Base-by-base conservation (phyloP, 2,113 vertebrate genomes). In the Pungitius pungitius region DNA sequence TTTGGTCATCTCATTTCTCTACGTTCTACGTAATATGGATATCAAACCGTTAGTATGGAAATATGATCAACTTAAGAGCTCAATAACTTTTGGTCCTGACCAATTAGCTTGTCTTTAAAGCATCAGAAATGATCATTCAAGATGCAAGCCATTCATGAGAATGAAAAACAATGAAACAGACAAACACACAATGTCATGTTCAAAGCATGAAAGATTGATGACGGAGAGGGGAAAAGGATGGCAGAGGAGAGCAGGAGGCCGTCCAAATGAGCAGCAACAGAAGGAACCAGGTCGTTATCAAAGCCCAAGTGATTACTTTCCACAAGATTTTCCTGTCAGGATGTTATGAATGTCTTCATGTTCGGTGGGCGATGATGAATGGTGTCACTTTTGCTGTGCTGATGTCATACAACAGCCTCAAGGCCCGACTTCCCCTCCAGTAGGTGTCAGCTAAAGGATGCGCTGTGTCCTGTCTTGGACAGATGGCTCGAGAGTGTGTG, bases 281-380 rank as follows among this genome's bases (percentile, higher is more conserved):
- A 75, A 90, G 89, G 92, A 90, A 93, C 82, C 67, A 77, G 94
- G 87, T 93, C 93, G 93, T 92, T 96, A 96, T 96, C 95, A 96
- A 95, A 96, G 95, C 88, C 91, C 87, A 90, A 94, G 94, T 95
- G 95, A 96, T 96, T 95, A 95, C 96, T 95, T 96, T 97, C 95
- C 95, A 96, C 94, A 93, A 95, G 92, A 93, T 95, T 93, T 98
- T 97, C 97, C 97, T 96, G 96, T 96, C 95, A 98, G 96, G 97
- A 98, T 98, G 96, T 98, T 98, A 96, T 98, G 97, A 97, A 96
- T 97, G 96, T 97, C 95, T 96, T 93, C 90, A 93, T 96, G 95
- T 95, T 96, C 94, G 91, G 93, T 95, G 93, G 92, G 91, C 86
- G 92, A 92, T 94, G 95, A 98, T 97, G 97, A 97, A 97, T 96